Base-by-base conservation (phyloP, 2,113 vertebrate genomes). In the Herpailurus yagouaroundi region DNA sequence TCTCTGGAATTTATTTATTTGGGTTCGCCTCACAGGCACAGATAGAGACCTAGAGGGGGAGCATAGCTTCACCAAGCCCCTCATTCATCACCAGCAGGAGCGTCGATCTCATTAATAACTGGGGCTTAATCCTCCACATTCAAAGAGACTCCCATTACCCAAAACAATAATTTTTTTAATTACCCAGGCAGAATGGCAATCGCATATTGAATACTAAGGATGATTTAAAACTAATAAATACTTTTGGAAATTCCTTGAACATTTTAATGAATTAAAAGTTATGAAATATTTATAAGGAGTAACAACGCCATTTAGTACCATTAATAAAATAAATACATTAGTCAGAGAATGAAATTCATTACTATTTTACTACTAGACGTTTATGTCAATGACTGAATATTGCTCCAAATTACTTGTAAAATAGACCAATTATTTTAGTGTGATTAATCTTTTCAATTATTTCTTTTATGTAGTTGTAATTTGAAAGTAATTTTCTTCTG, bases 321-420 rank as follows among this genome's bases (percentile, higher is more conserved):
- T 99, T 99, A 99, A 98, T 98, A 99, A 98, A 98, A 97, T 98
- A 98, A 98, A 99, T 98, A 98, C 97, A 98, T 98, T 98, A 98
- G 98, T 98, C 97, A 98, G 96, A 98, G 93, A 97, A 98, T 98
- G 64, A 98, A 98, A 98, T 98, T 98, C 97, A 98, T 97, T 94
- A 97, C 68, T 93, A 89, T 98, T 99, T 99, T 99, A 99, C 98
- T 98, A 98, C 97, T 97, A 98, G 98, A 98, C 99, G 98, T 98
- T 97, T 98, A 97, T 79, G 97, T 98, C 97, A 97, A 97, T 98
- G 98, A 98, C 97, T 97, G 98, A 99, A 98, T 97, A 98, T 97
- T 96, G 96, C 96, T 97, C 96, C 98, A 98, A 97, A 98, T 99
- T 98, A 98, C 97, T 98, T 96, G 97, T 98, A 97, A 97, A 98